Evolutionary conservation across 2,888 invertebrate species (phyloP).

Genomic region (Lasioglossum leucozonium): DNA sequence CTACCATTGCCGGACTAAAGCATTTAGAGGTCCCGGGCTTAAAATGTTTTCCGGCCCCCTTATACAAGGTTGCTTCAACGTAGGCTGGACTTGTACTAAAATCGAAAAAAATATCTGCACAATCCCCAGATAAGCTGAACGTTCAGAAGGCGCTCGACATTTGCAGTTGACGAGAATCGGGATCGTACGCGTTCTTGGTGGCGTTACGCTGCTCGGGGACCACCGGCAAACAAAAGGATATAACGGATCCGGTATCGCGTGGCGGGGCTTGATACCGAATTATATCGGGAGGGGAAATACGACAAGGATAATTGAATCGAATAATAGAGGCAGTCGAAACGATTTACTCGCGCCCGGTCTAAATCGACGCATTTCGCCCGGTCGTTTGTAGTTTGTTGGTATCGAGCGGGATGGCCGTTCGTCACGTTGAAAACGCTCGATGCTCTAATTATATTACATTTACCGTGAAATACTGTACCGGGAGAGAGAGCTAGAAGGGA

Average conservation of each 20-base stretch:
- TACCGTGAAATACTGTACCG: slow-evolving; percentile 40
- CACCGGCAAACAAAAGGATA: neutral
- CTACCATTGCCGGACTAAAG: too few species aligned
- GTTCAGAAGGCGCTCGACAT: too few species aligned
- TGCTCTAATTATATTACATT: slow-evolving; percentile 42
- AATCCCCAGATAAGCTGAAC: too few species aligned
- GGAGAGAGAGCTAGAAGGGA: slow-evolving; percentile 7
- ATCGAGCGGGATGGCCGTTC: slow-evolving; percentile 10
- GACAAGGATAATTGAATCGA: slow-evolving; percentile 19
- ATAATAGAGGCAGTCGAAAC: slow-evolving; percentile 32
- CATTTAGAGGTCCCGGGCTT: too few species aligned
- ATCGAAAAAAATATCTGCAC: too few species aligned
- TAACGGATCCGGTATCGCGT: neutral
- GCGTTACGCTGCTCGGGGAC: neutral
- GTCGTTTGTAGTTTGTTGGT: neutral
- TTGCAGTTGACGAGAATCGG: neutral
- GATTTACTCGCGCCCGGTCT: slow-evolving; percentile 22
- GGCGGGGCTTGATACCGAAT: neutral
- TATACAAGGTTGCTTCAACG: too few species aligned
- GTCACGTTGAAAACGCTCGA: slow-evolving; percentile 11
- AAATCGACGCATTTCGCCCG: slow-evolving; percentile 5
- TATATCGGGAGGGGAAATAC: slow-evolving; percentile 2
- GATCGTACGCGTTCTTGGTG: neutral
- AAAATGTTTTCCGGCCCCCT: too few species aligned
- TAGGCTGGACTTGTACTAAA: too few species aligned